Base-by-base conservation (phyloP, 1,140 invertebrate species). In the Eulimnadia texana region DNA sequence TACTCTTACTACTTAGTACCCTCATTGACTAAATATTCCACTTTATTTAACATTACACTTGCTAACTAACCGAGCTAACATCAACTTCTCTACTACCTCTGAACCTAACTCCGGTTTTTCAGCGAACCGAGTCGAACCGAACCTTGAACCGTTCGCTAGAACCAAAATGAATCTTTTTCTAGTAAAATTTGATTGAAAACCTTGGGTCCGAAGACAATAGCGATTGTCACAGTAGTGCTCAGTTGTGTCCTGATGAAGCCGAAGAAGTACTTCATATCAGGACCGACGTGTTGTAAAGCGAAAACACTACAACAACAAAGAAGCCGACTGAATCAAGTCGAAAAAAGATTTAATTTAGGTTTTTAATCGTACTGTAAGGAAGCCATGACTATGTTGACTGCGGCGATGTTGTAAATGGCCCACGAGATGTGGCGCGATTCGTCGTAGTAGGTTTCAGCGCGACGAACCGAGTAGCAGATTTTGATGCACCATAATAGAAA, bases 391-490 rank as follows among this genome's bases (percentile, higher is more conserved):
- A 85, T 90, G 72, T 94, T 94, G 63, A 93, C 86, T 53, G 88
- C 78, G 59, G 90, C 88, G 65, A 93, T 94, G 72, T 94, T 94
- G 74, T 95, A 94, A 59, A 93, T 92, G 6, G 90, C 88, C 74
- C 90, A 92, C 49, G 87, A 91, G 66, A 94, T 94, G 61, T 90
- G 79, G 68, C 86, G 79, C 3, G 90, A 91, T 75, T 95, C 92
- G 72, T 93, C 92, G 74, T 90, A 93, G 13, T 92, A 77, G 55
- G 88, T 91, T 70, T 93, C 89, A 0, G 90, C 90, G 71, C 93
- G 90, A 42, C 90, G 76, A 0, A 93, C 90, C 63, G 88, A 86
- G 72, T 91, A 78, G 71, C 91, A 94, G 3, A 95, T 86, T 58
- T 85, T 80, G 10, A 93, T 87, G 24, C 91, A 90, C 85, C 90